Evolutionary conservation across 2,113 vertebrate species (phyloP).

Genomic region (Campylomormyrus tamandua): DNA sequence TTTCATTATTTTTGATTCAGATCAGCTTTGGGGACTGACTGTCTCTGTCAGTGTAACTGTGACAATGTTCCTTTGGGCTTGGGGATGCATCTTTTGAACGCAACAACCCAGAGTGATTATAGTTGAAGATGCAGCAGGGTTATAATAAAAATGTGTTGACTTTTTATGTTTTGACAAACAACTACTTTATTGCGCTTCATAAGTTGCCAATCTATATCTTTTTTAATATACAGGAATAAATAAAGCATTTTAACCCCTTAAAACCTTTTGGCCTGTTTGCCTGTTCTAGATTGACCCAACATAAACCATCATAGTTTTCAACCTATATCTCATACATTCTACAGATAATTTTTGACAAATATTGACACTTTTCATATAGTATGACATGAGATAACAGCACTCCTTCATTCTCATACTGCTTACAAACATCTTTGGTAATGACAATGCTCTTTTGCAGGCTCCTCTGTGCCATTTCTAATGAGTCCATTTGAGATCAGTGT

Average conservation of each 20-base stretch:
- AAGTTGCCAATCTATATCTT: background rate
- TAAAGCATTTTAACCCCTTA: background rate
- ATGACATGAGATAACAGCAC: background rate
- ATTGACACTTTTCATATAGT: background rate
- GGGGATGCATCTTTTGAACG: background rate
- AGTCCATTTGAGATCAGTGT: background rate
- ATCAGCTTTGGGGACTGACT: slow-evolving; percentile 53
- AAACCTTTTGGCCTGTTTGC: background rate
- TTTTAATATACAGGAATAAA: background rate
- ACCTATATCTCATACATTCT: background rate
- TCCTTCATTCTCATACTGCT: background rate
- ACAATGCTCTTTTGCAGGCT: background rate
- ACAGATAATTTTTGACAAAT: background rate
- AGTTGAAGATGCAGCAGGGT: background rate
- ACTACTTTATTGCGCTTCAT: background rate
- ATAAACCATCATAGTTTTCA: background rate
- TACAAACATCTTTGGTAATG: background rate
- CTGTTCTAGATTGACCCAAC: background rate
- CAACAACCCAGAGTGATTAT: background rate
- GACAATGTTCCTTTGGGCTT: slow-evolving; percentile 46
- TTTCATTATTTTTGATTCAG: slow-evolving; percentile 65
- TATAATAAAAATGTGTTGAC: background rate
- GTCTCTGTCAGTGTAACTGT: slow-evolving; percentile 47
- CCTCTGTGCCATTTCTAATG: background rate
- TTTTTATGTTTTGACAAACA: background rate